Base-by-base conservation (phyloP, 2,113 vertebrate genomes). In the Sarotherodon lohbergeri region DNA sequence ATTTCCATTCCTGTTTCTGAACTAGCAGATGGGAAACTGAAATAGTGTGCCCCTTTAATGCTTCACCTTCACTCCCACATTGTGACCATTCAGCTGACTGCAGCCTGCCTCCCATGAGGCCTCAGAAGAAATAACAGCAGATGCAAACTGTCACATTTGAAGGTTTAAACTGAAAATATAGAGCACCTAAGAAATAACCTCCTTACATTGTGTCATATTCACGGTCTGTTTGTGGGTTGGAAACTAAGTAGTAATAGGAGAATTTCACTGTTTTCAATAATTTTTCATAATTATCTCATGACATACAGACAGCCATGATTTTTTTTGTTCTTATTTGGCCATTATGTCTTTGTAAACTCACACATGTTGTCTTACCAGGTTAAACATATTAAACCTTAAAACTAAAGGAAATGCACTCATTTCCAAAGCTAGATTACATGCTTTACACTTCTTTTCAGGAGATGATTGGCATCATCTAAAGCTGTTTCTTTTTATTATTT, bases 1-100 rank as follows among this genome's bases (percentile, higher is more conserved):
- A 59, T 85, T 91, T 83, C 43, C 52, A 11, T 71, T 80, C 34
- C 22, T 54, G 84, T 27, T 81, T 86, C 80, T 27, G 39, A 84
- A 71, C 59, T 17, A 41, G 86, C 88, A 87, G 88, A 87, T 78
- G 90, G 76, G 54, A 83, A 84, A 87, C 63, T 76, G n/a, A 81
- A 83, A 83, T 43, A 13, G 43, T 90, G 83, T 79, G 81, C 80
- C 32, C 56, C 63, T 71, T 52, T 63, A 87, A 79, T 86, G 68
- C 34, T 29, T 88, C 54, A 86, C 87, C 89, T 85, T 83, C 82
- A 81, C 56, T 83, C 84, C 79, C 52, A 22, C 34, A 9, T 66
- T 73, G 80, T 66, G 39, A 54, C 82, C 83, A 55, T 80, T 92
- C 14, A 19, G 80, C 85, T 13, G 34, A 36, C 50, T 81, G 29